Conservation (phyloP, 2,888 invertebrate species). For the Gasteruption jaculator region DNA sequence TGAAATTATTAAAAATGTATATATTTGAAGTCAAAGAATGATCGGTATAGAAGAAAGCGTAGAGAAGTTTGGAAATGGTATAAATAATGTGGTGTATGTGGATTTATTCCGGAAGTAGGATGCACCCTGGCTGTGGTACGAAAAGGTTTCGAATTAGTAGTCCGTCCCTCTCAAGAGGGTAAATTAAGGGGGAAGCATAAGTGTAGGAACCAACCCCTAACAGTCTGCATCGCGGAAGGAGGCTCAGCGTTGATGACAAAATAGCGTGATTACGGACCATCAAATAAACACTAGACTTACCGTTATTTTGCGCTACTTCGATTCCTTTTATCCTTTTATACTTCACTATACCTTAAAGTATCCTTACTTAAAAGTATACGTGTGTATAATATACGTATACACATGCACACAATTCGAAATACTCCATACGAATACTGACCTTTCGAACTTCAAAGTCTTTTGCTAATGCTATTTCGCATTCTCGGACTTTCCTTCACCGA, state of each 20-base stretch:
- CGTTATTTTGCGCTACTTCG: slow-evolving; percentile 44
- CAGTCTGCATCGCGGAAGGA: slow-evolving; percentile 40
- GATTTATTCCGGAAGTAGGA: slow-evolving; percentile 35
- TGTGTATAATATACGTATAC: neutral
- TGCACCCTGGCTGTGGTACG: slow-evolving; percentile 33
- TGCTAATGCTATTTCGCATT: too few species aligned
- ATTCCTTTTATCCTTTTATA: too few species aligned
- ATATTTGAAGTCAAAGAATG: too few species aligned
- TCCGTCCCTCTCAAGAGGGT: slow-evolving; percentile 27
- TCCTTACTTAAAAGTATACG: neutral
- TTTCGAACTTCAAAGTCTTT: too few species aligned
- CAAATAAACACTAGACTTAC: slow-evolving; percentile 49
- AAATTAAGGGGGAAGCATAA: slow-evolving; percentile 22
- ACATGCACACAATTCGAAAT: neutral
- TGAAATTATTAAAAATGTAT: too few species aligned
- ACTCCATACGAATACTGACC: too few species aligned
- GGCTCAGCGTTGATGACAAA: slow-evolving; percentile 47
- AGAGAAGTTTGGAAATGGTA: too few species aligned
- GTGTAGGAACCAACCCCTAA: slow-evolving; percentile 31
- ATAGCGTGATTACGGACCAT: slow-evolving; percentile 51
- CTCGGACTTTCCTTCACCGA: too few species aligned
- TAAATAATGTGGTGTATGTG: slow-evolving; percentile 16
- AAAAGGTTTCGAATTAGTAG: slow-evolving; percentile 36
- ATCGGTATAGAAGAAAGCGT: too few species aligned
- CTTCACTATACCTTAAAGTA: neutral